Evolutionary conservation across 2,113 vertebrate species (phyloP).

Genomic region (Phaetusa simplex): DNA sequence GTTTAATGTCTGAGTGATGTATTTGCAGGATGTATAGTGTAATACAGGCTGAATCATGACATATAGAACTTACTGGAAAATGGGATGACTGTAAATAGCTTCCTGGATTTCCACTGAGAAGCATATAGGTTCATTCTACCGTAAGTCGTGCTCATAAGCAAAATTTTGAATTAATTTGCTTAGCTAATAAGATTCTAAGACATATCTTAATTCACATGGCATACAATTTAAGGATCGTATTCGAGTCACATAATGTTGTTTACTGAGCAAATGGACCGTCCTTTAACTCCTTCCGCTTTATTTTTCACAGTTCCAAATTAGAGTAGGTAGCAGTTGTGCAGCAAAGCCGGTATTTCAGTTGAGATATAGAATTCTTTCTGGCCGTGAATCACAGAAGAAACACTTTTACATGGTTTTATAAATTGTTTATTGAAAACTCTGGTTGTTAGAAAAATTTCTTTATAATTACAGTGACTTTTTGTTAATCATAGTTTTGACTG

Average conservation of each 20-base stretch:
- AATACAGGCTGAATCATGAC: background rate
- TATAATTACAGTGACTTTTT: background rate
- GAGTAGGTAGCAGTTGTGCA: background rate
- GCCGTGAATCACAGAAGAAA: background rate
- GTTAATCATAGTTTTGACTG: constrained; percentile 7
- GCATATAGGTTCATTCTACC: background rate
- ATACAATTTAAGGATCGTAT: background rate
- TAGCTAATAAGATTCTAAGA: background rate
- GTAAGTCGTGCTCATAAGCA: background rate
- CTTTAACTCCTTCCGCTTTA: background rate
- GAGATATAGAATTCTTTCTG: background rate
- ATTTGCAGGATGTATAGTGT: constrained; percentile 6
- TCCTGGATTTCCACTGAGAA: background rate
- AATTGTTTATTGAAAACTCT: background rate
- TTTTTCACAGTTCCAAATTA: background rate
- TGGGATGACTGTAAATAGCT: background rate
- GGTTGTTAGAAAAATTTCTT: background rate
- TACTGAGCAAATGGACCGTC: background rate
- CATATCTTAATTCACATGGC: background rate
- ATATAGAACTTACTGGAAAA: constrained; percentile 28
- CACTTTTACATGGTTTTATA: background rate
- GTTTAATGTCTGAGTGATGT: background rate
- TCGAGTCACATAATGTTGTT: background rate
- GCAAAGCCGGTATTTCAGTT: background rate
- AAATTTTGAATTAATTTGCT: background rate